These are phyloP conservation scores for Ceratina calcarata DNA, from an alignment of 1,140 invertebrate species.

Conservation along the genomic window DNA sequence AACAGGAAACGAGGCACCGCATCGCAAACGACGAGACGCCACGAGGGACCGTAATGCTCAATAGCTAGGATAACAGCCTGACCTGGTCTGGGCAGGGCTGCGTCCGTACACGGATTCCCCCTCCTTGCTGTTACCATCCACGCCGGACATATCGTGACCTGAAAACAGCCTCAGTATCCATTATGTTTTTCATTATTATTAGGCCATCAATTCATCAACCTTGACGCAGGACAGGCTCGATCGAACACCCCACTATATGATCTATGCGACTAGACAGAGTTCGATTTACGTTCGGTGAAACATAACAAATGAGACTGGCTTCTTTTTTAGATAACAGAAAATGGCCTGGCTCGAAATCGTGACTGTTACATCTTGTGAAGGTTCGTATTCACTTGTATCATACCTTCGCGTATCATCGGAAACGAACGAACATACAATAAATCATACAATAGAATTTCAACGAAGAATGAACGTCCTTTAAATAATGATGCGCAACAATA, in stretches of 20 bases:
- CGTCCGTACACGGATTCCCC: constrained; percentile 86
- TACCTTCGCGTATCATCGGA: too few species aligned
- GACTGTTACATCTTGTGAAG: too few species aligned
- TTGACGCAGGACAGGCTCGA: constrained; percentile 38
- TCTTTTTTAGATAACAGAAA: too few species aligned
- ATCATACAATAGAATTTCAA: too few species aligned
- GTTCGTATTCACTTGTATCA: too few species aligned
- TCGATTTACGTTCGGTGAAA: too few species aligned
- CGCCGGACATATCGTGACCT: constrained; percentile 95
- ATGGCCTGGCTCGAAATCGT: too few species aligned
- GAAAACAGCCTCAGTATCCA: constrained; percentile 50
- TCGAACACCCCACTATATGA: background rate
- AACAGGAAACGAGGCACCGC: constrained; percentile 81
- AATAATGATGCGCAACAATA: too few species aligned
- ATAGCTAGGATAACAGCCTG: constrained; percentile 92
- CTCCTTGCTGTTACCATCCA: constrained; percentile 91
- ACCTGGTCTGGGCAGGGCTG: constrained; percentile 86
- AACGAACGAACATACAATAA: too few species aligned
- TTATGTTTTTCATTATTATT: constrained; percentile 22
- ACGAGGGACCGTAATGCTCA: constrained; percentile 85
- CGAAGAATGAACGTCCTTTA: too few species aligned
- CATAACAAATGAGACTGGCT: too few species aligned
- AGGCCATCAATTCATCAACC: constrained; percentile 29
- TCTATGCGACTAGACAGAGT: too few species aligned
- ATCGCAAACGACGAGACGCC: constrained; percentile 77